These are phyloP conservation scores for Rhombomys opimus DNA, from an alignment of 2,113 vertebrate species.

Conservation along the genomic window DNA sequence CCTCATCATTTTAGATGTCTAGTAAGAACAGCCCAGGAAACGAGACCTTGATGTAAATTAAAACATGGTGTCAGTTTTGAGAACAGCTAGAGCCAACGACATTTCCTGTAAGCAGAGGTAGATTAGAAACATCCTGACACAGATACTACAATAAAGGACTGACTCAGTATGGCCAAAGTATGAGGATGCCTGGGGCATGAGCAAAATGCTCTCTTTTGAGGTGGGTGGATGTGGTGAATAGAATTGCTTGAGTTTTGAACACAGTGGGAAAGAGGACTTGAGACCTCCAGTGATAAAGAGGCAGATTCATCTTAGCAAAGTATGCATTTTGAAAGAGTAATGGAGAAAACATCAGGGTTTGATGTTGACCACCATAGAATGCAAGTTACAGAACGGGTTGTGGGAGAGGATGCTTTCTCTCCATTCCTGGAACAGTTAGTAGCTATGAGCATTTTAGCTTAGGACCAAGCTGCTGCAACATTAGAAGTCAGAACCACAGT, in stretches of 20 bases:
- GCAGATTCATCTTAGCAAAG: neutral
- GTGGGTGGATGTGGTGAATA: neutral
- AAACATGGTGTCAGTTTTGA: neutral
- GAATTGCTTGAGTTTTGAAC: neutral
- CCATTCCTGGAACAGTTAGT: neutral
- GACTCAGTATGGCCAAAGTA: neutral
- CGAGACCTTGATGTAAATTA: neutral
- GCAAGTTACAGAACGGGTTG: neutral
- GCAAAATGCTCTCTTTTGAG: neutral
- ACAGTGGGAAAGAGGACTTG: neutral
- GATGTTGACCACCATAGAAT: neutral
- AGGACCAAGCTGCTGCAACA: neutral
- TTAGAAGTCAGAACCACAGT: fast-evolving
- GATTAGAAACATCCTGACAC: neutral
- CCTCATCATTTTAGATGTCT: neutral
- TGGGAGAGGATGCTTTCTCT: neutral
- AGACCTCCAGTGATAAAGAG: neutral
- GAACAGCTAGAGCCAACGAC: neutral
- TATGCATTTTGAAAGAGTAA: neutral
- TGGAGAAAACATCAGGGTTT: neutral
- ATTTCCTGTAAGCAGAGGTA: neutral
- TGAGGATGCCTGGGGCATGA: neutral
- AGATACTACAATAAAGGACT: neutral
- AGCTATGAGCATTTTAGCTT: neutral
- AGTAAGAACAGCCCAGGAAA: neutral